Conservation (phyloP, 2,888 invertebrate genomes). For the Elysia crispata region DNA sequence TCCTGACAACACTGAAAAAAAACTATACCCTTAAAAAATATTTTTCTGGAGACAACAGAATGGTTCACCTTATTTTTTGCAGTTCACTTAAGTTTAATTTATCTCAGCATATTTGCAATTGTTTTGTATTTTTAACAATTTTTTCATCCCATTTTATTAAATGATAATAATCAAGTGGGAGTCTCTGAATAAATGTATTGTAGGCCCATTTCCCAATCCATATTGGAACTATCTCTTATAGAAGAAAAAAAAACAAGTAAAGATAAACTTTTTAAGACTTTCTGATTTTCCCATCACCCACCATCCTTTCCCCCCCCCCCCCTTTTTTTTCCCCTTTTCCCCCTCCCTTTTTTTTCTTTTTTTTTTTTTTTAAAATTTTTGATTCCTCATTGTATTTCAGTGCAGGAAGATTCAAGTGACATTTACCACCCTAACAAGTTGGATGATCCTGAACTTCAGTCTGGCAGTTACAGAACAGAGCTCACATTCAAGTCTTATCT, state of each 20-base stretch:
- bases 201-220: no score
- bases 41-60: background rate
- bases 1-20: background rate
- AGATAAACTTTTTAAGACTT: no score
- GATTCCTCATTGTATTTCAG: constrained; percentile 33
- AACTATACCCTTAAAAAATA: background rate
- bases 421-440: constrained; percentile 90
- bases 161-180: no score
- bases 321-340: constrained; percentile 3
- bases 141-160: no score
- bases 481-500: constrained; percentile 79
- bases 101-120: background rate
- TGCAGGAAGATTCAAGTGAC: constrained; percentile 57
- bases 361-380: constrained; percentile 3
- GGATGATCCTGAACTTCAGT: constrained; percentile 87
- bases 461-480: constrained; percentile 79
- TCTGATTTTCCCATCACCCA: no score
- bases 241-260: no score
- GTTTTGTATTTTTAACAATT: background rate
- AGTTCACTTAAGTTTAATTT: no score
- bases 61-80: no score
- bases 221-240: no score
- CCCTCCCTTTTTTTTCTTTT: background rate
- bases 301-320: constrained; percentile 18
- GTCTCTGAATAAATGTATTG: no score